A percentile compares a stretch with the other conserved stretches of the same genome.
Conservation (phyloP, 2,113 vertebrate genomes). For the Gasterosteus nipponicus region DNA sequence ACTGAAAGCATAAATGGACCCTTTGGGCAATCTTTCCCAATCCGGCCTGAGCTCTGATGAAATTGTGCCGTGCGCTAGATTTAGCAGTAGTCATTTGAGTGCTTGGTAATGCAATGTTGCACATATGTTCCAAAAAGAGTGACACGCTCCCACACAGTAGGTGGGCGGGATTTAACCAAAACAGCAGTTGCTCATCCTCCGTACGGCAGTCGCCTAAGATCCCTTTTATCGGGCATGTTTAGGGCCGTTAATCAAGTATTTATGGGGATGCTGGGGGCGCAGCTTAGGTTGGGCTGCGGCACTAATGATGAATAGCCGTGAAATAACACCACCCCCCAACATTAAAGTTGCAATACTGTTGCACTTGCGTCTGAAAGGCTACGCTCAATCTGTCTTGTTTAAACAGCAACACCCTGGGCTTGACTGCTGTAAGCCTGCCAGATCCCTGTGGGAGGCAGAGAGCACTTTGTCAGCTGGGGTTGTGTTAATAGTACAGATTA, state of each 20-base stretch:
- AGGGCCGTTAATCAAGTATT: conserved; percentile 81
- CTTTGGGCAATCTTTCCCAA: conserved; percentile 44
- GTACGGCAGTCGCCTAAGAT: conserved; percentile 60
- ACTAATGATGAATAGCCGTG: conserved; percentile 75
- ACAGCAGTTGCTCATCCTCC: conserved; percentile 73
- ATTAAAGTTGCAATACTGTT: conserved; percentile 69
- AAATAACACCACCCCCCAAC: conserved; percentile 64
- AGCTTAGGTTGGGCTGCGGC: conserved; percentile 63
- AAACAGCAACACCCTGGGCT: conserved; percentile 55
- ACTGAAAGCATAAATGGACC: conserved; percentile 49
- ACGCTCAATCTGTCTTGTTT: conserved; percentile 74
- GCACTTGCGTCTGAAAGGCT: conserved; percentile 48
- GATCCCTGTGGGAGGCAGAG: conserved; percentile 61
- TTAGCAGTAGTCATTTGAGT: conserved; percentile 64
- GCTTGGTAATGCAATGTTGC: conserved; percentile 66
- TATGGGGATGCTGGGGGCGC: conserved; percentile 71
- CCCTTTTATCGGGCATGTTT: conserved; percentile 74
- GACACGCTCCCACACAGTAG: conserved; percentile 78
- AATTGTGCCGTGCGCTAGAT: conserved; percentile 58
- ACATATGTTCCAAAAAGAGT: conserved; percentile 78
- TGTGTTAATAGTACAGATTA: conserved; percentile 77
- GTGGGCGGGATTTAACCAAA: conserved; percentile 77
- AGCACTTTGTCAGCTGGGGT: conserved; percentile 64
- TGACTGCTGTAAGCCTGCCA: conserved; percentile 64
- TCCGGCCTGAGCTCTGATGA: conserved; percentile 49